phyloP scores from a whole-genome alignment of 2,888 invertebrate genomes.

The Beris chalybata region DNA sequence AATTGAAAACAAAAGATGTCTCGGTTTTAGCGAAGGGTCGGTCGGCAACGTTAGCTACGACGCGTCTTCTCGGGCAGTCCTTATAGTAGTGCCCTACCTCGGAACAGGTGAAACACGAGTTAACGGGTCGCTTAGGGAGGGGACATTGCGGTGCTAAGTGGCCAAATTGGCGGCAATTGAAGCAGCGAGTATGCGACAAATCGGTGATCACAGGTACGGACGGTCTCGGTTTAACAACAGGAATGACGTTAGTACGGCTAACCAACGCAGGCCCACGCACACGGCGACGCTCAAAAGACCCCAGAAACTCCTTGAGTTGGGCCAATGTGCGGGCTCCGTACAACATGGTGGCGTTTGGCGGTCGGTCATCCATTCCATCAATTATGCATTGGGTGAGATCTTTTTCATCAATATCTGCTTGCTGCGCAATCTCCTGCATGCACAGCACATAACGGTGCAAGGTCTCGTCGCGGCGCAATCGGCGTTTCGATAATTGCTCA shows the following conservation, averaged over 20 bases:
- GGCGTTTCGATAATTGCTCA: too few relatives aligned
- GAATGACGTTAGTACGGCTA: neutral
- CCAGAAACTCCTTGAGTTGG: constrained; percentile 1
- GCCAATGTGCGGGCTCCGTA: constrained; percentile 4
- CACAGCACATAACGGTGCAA: too few relatives aligned
- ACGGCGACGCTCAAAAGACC: too few relatives aligned
- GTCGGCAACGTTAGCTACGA: neutral
- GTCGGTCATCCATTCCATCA: neutral
- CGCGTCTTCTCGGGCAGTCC: neutral
- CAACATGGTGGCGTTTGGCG: constrained; percentile 3
- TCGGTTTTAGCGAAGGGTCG: neutral
- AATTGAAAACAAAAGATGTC: constrained; percentile 1
- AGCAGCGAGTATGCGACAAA: neutral
- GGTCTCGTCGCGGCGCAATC: too few relatives aligned
- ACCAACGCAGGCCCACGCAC: neutral
- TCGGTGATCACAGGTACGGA: neutral
- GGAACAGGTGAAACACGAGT: constrained; percentile 1
- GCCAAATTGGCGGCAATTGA: constrained; percentile 6
- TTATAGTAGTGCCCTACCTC: neutral
- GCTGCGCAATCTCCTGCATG: too few relatives aligned
- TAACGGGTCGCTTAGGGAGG: neutral
- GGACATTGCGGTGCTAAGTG: constrained; percentile 9
- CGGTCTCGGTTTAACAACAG: neutral
- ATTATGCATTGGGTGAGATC: too few relatives aligned
- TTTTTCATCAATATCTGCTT: too few relatives aligned